Evolutionary conservation across 2,888 invertebrate genomes (phyloP), one percentile per base, ranked within the genome.

Genomic region (Bedellia somnulentella): DNA sequence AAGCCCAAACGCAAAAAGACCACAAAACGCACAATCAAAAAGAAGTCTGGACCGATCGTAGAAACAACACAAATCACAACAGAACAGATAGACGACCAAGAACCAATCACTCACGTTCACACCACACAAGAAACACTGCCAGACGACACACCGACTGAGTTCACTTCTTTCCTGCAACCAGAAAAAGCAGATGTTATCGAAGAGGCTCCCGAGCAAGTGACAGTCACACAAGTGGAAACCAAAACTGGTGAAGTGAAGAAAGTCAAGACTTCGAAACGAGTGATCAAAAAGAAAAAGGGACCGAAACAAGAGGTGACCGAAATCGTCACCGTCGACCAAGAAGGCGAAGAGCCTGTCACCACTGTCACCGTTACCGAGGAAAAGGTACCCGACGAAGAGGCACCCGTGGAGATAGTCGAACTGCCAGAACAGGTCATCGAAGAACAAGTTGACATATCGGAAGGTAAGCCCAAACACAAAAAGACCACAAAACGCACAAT

Each of bases 1-100:
- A 34, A 29, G 35, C 3, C 34, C 15, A 32, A 42, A 28, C 47
- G 61, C 42, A 45, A 57, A 39, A 43, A 58, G 29, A 43, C 55
- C 9, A 37, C 53, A 27, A 63, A 57, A 35, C 55, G 55, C 3
- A 41, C 52, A 0, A 58, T 67, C 12, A 70, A 47, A 62, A 75
- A 24, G 40, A 71, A 35, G 60, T 59, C 37, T 61, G 39, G 52
- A 3, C 46, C 49, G 3, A 41, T 44, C 33, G 42, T 45, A 31
- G 37, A 36, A 37, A 30, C 36, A 12, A 43, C 39, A 28, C 32
- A 41, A 31, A 39, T 38, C 11, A 39, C 15, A 38, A 35, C 44
- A n/a, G 36, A 47, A 30, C 56, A 59, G 37, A 54, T 53, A 37
- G 51, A 58, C 5, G 37, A 42, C 24, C 36, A 48, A 36, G 39